A percentile compares a stretch with the other conserved stretches of the same genome.
Evolutionary conservation across 2,797 vertebrate genomes (phyloP).

Genomic region (Eupleurogrammus muticus): DNA sequence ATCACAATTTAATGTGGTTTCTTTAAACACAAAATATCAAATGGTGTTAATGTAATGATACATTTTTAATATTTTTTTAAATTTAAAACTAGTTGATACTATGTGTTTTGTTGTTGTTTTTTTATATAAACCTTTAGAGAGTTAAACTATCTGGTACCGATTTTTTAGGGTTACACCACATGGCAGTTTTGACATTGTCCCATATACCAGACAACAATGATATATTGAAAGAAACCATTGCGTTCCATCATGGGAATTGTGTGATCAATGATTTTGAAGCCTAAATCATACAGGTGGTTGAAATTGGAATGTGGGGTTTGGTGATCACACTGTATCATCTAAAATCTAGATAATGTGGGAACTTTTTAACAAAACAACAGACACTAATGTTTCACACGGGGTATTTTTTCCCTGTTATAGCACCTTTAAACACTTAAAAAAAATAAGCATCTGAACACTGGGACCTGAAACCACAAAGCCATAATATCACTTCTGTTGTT

Average conservation of each 20-base stretch:
- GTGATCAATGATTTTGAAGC: neutral
- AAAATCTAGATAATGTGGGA: slow-evolving; percentile 19
- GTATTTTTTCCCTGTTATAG: slow-evolving; percentile 7
- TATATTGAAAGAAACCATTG: no score
- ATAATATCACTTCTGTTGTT: slow-evolving; percentile 48
- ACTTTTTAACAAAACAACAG: neutral
- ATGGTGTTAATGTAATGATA: no score
- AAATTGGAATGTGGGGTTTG: slow-evolving; percentile 4
- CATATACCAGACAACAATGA: no score
- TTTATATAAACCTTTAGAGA: no score
- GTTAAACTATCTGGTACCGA: no score
- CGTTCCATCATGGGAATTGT: neutral
- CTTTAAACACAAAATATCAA: no score
- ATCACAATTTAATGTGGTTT: no score
- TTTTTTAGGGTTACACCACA: no score
- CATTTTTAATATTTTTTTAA: no score
- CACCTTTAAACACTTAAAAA: slow-evolving; percentile 51
- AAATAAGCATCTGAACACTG: slow-evolving; percentile 22
- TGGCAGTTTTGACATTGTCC: no score
- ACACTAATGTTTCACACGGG: slow-evolving; percentile 9
- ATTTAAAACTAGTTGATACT: no score
- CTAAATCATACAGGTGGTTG: neutral
- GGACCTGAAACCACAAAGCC: slow-evolving; percentile 51
- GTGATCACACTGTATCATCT: neutral
- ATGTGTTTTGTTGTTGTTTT: no score